These are phyloP conservation scores for Helarctos malayanus DNA, from an alignment of 2,797 vertebrate genomes.

Conservation along the genomic window DNA sequence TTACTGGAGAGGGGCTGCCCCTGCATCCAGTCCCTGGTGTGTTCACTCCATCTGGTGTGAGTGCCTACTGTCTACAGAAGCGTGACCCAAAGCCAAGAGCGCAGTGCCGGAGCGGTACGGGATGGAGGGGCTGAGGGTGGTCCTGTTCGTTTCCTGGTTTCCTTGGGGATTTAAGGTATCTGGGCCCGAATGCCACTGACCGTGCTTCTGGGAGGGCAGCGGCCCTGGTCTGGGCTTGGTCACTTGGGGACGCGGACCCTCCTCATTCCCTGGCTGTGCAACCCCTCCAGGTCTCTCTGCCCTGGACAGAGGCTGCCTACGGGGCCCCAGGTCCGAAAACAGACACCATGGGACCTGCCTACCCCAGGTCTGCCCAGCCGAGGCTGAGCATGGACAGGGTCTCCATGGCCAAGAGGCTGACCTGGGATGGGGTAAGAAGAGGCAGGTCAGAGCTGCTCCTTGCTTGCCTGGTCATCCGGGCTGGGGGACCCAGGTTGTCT, in stretches of 20 bases:
- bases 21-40: fast-evolving
- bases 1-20: not conserved
- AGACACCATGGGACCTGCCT: fast-evolving
- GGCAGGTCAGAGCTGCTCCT: not conserved
- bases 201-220: not conserved
- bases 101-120: fast-evolving
- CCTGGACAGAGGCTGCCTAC: not conserved
- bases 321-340: too few species aligned
- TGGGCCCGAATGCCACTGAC: not conserved
- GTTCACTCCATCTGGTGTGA: not conserved
- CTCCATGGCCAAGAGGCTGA: not conserved
- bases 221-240: not conserved
- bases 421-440: not conserved
- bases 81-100: not conserved
- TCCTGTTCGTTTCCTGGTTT: not conserved
- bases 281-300: not conserved
- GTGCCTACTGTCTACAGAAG: not conserved
- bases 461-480: not conserved
- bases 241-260: fast-evolving
- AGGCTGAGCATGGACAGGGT: not conserved
- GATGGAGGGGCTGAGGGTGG: fast-evolving
- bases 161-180: not conserved
- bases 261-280: not conserved
- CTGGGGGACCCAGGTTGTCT: fast-evolving
- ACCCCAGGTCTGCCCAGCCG: not conserved